Base-by-base conservation (phyloP, 2,797 vertebrate species). In the Pseudochirops cupreus region DNA sequence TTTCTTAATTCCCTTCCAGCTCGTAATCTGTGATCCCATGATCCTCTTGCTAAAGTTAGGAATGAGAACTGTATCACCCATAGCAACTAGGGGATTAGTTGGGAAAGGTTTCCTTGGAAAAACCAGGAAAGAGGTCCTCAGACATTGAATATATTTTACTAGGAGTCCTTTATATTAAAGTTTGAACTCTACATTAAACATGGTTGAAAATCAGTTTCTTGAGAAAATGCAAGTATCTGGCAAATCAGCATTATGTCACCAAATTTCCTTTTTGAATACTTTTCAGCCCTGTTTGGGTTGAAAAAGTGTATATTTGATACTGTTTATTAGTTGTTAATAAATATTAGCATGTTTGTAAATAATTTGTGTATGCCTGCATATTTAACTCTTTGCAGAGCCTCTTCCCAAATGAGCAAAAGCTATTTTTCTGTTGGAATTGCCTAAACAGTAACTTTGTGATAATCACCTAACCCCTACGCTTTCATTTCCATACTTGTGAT, bases 31-130 rank as follows among this genome's bases (percentile, higher is more conserved):
- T 82, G 74, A 56, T 95, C 9, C 14, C 95, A 62, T 93, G 28
- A 12, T 96, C 33, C 91, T 96, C 52, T 14, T 92, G 33, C 33
- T 90, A 4, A 33, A 94, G 31, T 7, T 62, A 54, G 21, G 56
- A 24, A 14, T 82, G 39, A 59, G 46, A 90, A 39, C 91, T 59
- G 53, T 58, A 92, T 62, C 55, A 91, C 57, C 24, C 53, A 31
- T 33, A 92, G 39, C 33, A 94, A 58, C 94, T 93, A 29, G 87
- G 90, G 92, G 89, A 6, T 94, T 96, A 56, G 24, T 13, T 56
- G 52, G 39, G 18, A 95, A 58, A 96, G 55, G 50, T 96, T 97
- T 96, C 56, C 6, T 92, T 93, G 90, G 91, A 91, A 93, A 94
- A 95, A 90, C 56, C 92, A 94, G 59, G 56, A 95, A 97, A 57